Evolutionary conservation across 1,140 invertebrate genomes (phyloP).

Genomic region (Scaptodrosophila lebanonensis): DNA sequence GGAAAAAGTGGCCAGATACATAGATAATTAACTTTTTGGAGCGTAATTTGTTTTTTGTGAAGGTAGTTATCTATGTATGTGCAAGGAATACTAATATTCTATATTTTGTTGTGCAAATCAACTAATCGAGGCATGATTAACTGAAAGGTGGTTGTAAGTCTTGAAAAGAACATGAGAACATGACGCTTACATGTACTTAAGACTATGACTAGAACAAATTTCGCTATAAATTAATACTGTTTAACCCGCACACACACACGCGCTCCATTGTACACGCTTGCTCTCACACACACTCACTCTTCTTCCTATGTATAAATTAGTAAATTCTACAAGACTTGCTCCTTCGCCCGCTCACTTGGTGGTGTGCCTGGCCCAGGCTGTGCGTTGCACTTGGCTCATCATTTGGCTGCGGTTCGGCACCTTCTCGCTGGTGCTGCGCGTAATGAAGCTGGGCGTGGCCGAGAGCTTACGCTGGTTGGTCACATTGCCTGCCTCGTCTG

Average conservation of each 20-base stretch:
- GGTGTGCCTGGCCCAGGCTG: constrained; percentile 90
- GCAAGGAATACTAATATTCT: no score
- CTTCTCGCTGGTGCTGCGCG: constrained; percentile 89
- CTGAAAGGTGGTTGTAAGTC: no score
- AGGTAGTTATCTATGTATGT: no score
- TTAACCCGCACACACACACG: constrained; percentile 12
- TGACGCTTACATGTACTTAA: no score
- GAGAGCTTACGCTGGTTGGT: constrained; percentile 68
- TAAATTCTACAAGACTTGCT: constrained; percentile 36
- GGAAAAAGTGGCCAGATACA: no score
- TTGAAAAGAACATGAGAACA: no score
- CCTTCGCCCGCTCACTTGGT: constrained; percentile 83
- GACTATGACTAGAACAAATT: background rate
- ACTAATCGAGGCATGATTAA: no score
- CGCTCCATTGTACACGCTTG: background rate
- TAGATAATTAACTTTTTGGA: no score
- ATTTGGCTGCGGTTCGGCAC: constrained; percentile 88
- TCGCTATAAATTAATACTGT: constrained; percentile 13
- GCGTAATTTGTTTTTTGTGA: no score
- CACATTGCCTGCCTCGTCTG: constrained; percentile 70
- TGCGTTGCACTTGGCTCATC: constrained; percentile 88
- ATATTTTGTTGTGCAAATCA: no score
- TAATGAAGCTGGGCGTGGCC: constrained; percentile 80
- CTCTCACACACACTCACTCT: constrained; percentile 22
- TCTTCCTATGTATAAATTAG: no score